Percentiles rank a stretch among this genome's conserved stretches.
phyloP scores from a whole-genome alignment of 2,797 vertebrate genomes.

The Lepilemur ruficaudatus region DNA sequence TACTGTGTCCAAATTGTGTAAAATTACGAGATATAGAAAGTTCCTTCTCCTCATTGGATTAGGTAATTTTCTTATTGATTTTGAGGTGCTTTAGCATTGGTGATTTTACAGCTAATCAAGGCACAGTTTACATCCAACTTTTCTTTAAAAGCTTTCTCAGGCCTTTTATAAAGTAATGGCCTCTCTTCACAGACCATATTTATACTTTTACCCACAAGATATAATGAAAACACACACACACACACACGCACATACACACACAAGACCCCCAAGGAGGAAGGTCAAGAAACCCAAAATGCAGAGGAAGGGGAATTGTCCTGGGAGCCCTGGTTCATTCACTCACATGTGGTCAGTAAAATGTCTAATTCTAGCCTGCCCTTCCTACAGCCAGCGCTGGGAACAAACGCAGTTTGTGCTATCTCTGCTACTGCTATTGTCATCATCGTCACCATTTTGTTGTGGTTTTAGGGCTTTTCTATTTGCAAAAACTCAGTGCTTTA shows the following conservation, averaged over 20 bases:
- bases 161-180: neutral
- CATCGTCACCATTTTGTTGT: neutral
- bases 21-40: neutral
- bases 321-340: neutral
- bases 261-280: neutral
- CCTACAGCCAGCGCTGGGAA: neutral
- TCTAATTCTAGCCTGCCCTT: neutral
- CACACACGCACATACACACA: no score
- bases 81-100: neutral
- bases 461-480: neutral
- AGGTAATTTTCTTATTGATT: neutral
- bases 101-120: neutral
- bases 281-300: neutral
- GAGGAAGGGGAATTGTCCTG: neutral
- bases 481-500: neutral
- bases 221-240: neutral
- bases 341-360: neutral
- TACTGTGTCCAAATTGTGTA: neutral
- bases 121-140: neutral
- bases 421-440: neutral
- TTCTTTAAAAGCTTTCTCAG: neutral
- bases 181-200: neutral
- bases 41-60: neutral
- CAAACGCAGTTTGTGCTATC: neutral
- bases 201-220: neutral